Evolutionary conservation across 2,113 vertebrate species (phyloP).

Genomic region (Salminus brasiliensis): DNA sequence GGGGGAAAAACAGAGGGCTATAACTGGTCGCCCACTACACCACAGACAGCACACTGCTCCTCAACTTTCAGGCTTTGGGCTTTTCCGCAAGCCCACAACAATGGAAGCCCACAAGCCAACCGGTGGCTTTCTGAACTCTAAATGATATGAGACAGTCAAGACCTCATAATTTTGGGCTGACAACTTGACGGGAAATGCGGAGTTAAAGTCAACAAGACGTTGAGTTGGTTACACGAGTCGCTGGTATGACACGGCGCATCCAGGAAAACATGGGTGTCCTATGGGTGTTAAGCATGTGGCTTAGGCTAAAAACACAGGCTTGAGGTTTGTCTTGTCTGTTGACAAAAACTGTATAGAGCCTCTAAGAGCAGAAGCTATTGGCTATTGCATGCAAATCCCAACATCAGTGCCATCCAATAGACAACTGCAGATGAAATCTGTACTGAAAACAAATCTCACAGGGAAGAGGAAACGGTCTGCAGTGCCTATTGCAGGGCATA

Average conservation of each 20-base stretch:
- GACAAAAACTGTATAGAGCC: slow-evolving; percentile 35
- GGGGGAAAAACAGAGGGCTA: slow-evolving; percentile 35
- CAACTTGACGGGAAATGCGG: not conserved
- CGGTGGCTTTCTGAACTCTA: not conserved
- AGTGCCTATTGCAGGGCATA: slow-evolving; percentile 4
- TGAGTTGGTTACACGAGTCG: not conserved
- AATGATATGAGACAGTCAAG: not conserved
- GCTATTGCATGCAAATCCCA: slow-evolving; percentile 13
- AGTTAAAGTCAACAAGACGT: not conserved
- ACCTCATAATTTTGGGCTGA: not conserved
- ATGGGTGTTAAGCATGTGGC: not conserved
- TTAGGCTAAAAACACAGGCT: slow-evolving; percentile 18
- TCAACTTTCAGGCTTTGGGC: not conserved
- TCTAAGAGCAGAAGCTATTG: slow-evolving; percentile 14
- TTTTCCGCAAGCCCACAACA: slow-evolving; percentile 23
- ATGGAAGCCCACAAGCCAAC: slow-evolving; percentile 2
- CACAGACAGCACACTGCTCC: slow-evolving; percentile 14
- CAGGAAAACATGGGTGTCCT: not conserved
- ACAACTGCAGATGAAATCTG: slow-evolving; percentile 4
- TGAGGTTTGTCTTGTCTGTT: slow-evolving; percentile 2
- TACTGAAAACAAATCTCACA: slow-evolving; percentile 3
- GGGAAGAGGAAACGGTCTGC: slow-evolving; percentile 19
- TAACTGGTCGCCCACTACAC: slow-evolving; percentile 40
- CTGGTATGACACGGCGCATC: not conserved
- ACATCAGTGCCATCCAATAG: not conserved